Base-by-base conservation (phyloP, 1,140 invertebrate species). In the Panulirus ornatus region DNA sequence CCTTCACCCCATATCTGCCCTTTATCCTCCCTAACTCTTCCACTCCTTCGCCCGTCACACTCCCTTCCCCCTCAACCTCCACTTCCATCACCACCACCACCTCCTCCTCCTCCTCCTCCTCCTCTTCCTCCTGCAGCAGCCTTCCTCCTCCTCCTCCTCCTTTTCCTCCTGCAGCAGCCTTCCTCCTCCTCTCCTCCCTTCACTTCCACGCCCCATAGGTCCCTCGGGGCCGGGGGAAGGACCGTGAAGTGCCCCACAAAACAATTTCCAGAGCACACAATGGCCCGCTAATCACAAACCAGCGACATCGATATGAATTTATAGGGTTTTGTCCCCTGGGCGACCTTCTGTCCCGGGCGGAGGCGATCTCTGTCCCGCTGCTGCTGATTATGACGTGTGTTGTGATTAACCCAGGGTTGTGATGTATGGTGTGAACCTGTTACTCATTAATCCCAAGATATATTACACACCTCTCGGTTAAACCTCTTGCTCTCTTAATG, bases 281-380 rank as follows among this genome's bases (percentile, higher is more conserved):
- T 78, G 75, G 40, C 36, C 30, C 75, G 40, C 75, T 78, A 78
- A 78, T 78, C 75, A 78, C 75, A 78, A 27, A 27, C 6, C 22
- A 78, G 75, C 40, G 75, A 78, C 75, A 78, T 78, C 75, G 75
- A 78, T 78, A 78, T 78, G 75, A 78, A 78, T 78, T 78, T 78
- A 78, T 78, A 36, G 19, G 16, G 5, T 44, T 47, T 78, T 42
- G 38, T 3, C 44, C 40, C 75, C n/a, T 6, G 1, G 58, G 6
- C 58, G 58, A 66, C 58, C 58, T 66, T 66, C 58, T 66, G 58
- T 5, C n/a, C 22, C 58, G 5, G n/a, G n/a, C 22, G 5, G 44
- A 6, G 44, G 44, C 14, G 14, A 6, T 6, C 14, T 6, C 5
- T 47, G 14, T 6, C 14, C 44, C 5, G 44, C 5, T 47, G 44